Evolutionary conservation across 1,140 invertebrate genomes (phyloP).

Genomic region (Andrena cerasifolii): DNA sequence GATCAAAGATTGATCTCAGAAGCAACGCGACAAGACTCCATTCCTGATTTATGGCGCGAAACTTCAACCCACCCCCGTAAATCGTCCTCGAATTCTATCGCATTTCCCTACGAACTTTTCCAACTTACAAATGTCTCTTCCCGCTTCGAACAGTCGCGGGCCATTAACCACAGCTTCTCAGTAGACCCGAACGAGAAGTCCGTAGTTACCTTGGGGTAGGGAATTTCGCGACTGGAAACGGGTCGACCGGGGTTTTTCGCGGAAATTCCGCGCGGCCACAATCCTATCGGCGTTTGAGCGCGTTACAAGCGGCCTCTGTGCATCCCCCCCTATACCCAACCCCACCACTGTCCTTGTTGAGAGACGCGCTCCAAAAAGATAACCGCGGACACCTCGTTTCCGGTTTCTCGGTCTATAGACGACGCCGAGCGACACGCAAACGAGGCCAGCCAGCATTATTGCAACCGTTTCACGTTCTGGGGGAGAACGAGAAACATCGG

Average conservation of each 20-base stretch:
- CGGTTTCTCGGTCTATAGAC: slow-evolving; percentile 49
- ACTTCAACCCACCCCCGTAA: background rate
- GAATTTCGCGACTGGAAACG: background rate
- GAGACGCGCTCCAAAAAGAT: slow-evolving; percentile 71
- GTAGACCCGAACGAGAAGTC: background rate
- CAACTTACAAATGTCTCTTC: background rate
- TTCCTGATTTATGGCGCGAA: background rate
- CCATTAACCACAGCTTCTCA: slow-evolving; percentile 3
- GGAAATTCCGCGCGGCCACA: slow-evolving; percentile 3
- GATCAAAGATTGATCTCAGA: background rate
- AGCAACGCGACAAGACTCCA: background rate
- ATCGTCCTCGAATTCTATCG: background rate
- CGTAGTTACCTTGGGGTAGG: background rate
- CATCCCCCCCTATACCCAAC: background rate
- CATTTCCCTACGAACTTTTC: slow-evolving; percentile 8
- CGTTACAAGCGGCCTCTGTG: slow-evolving; percentile 15
- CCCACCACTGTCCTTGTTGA: slow-evolving; percentile 20
- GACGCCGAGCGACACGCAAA: slow-evolving; percentile 38
- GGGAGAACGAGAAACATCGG: background rate
- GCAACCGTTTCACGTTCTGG: background rate
- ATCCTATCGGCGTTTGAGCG: slow-evolving; percentile 37
- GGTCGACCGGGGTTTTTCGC: slow-evolving; percentile 19
- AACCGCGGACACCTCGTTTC: slow-evolving; percentile 69
- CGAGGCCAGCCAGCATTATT: slow-evolving; percentile 55
- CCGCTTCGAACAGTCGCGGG: background rate